Evolutionary conservation across 2,797 vertebrate genomes (phyloP).

Genomic region (Clarias fuscus): DNA sequence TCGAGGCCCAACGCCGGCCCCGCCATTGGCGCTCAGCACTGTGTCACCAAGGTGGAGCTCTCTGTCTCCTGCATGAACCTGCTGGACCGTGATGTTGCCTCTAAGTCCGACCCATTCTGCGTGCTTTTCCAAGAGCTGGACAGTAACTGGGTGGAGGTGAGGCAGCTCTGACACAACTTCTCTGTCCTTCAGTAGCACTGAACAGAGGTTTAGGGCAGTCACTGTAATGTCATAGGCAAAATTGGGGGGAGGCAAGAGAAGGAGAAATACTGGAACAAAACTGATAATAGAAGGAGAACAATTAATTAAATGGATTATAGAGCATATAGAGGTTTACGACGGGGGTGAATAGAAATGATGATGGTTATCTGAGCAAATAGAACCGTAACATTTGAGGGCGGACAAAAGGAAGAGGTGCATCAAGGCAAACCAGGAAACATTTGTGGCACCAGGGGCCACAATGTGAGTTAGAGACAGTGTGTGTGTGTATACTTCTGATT

Average conservation of each 20-base stretch:
- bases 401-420: neutral
- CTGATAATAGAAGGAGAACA: neutral
- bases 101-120: conserved; percentile 98
- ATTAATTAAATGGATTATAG: neutral
- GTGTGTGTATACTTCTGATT: conserved; percentile 20
- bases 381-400: neutral
- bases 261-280: neutral
- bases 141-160: conserved; percentile 92
- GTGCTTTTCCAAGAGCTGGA: conserved; percentile 92
- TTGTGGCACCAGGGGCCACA: neutral
- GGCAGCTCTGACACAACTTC: conserved; percentile 29
- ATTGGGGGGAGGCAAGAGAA: neutral
- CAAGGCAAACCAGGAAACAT: neutral
- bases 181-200: neutral
- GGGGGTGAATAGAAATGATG: neutral
- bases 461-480: neutral
- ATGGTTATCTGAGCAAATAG: neutral
- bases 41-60: conserved; percentile 89
- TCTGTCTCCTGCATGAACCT: conserved; percentile 88
- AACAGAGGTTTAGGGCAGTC: neutral
- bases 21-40: conserved; percentile 82
- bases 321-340: neutral
- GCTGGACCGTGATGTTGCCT: conserved; percentile 94
- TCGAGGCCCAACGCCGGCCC: conserved; percentile 60
- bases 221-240: neutral